Base-by-base conservation (phyloP, 2,113 vertebrate genomes). In the Ascaphus truei region DNA sequence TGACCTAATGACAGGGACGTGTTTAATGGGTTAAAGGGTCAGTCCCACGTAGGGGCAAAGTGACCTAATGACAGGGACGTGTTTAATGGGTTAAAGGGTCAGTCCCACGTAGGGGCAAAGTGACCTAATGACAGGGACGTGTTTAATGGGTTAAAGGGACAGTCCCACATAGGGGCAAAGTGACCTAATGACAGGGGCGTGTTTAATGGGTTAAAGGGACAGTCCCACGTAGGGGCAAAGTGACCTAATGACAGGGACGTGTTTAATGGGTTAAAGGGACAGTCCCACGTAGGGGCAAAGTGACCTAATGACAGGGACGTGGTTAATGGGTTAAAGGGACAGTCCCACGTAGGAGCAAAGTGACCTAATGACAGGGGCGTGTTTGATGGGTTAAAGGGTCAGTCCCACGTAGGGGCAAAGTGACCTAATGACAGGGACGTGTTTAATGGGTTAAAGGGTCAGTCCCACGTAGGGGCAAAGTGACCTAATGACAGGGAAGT, bases 271-370 rank as follows among this genome's bases (percentile, higher is more conserved):
- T n/a, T n/a, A n/a, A n/a, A n/a, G n/a, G n/a, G n/a, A 2, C 16
- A 43, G 18, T 23, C 34, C 34, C 33, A n/a, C 15, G 27, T 25
- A 22, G 16, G 7, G 18, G 5, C 3, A 4, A 18, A 16, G 6
- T 45, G 4, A 3, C 12, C 43, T 12, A 13, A 3, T 12, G 43
- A 9, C 43, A 47, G 20, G 3, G 16, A 7, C 43, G 20, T 47
- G 18, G n/a, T 57, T 9, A 20, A 57, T 57, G 30, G 34, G 30
- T 71, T 71, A 71, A 52, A 71, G n/a, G n/a, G n/a, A n/a, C n/a
- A n/a, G n/a, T n/a, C n/a, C n/a, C n/a, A n/a, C n/a, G n/a, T n/a
- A n/a, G n/a, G n/a, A n/a, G n/a, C n/a, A n/a, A n/a, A n/a, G n/a
- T n/a, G n/a, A n/a, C n/a, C n/a, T n/a, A n/a, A n/a, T n/a, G n/a